Percentiles rank a stretch among this genome's conserved stretches.
phyloP scores from a whole-genome alignment of 2,113 vertebrate genomes.

The Coturnix japonica region DNA sequence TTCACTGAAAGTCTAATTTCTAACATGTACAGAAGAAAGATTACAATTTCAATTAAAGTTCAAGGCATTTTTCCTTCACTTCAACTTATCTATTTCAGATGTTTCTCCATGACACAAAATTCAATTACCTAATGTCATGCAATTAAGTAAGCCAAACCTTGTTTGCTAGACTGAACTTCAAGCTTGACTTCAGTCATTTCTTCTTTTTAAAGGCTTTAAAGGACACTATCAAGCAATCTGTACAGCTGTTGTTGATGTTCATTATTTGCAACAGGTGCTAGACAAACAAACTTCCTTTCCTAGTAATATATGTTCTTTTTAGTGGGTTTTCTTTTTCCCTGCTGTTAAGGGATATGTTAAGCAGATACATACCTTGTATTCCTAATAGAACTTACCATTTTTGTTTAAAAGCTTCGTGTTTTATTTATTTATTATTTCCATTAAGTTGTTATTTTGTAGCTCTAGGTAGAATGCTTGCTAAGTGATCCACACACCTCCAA shows the following conservation, averaged over 20 bases:
- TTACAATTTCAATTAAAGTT: not conserved
- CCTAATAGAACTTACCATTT: not conserved
- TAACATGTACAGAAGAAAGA: not conserved
- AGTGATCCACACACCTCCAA: not conserved
- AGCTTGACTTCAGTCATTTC: not conserved
- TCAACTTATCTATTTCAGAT: not conserved
- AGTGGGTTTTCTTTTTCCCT: not conserved
- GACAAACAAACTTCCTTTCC: not conserved
- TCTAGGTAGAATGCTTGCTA: not conserved
- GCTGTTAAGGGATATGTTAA: not conserved
- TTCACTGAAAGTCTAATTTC: constrained; percentile 15
- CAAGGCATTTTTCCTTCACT: not conserved
- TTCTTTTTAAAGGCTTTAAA: not conserved
- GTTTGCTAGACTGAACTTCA: not conserved
- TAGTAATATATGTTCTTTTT: not conserved
- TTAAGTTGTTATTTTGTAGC: not conserved
- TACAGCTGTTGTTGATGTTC: not conserved
- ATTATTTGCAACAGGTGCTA: not conserved
- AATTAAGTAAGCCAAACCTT: not conserved
- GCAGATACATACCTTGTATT: not conserved
- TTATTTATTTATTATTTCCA: not conserved
- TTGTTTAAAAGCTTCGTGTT: not conserved
- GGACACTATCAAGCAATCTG: not conserved
- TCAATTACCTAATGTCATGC: not conserved
- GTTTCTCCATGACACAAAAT: not conserved